Base-by-base conservation (phyloP, 2,797 vertebrate species). In the Myripristis jacobus region DNA sequence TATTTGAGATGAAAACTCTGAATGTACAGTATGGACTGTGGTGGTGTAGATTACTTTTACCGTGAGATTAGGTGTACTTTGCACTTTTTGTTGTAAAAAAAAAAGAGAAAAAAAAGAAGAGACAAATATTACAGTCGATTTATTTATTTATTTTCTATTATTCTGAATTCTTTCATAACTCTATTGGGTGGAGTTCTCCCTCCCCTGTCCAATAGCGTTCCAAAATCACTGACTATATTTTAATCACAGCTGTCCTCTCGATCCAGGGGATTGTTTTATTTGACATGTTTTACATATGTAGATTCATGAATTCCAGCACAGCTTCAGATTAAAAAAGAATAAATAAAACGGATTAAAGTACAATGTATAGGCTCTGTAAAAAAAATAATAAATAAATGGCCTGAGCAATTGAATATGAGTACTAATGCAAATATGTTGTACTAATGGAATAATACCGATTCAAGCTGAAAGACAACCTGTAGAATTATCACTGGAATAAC, bases 11-110 rank as follows among this genome's bases (percentile, higher is more conserved):
- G 79, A 91, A 90, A 90, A 88, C 87, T 92, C 90, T 90, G 93
- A 94, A 93, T 94, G 94, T 95, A 94, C 92, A 94, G 92, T 92
- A 76, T 68, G 82, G 85, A 90, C 88, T 85, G 87, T 94, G 90
- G 90, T 87, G 77, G 77, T 84, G 86, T 91, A 51, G 66, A 82
- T 92, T 89, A 76, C 68, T 91, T 92, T 89, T 84, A 83, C 66
- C 46, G 87, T 93, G 90, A 91, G 86, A 92, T 91, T 93, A 93
- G 91, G 87, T 91, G 89, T 93, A 92, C 81, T 92, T 92, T 84
- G 89, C 89, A 92, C 89, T 93, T 94, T 94, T 83, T 90, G 90
- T 94, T 90, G 90, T 88, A 86, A 84, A 89, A 90, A 90, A 73
- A 4, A 29, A 29, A 29, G 6, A 29, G 6, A 3, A 29, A 29